Percentiles rank a stretch among this genome's conserved stretches.
Evolutionary conservation across 2,888 invertebrate species (phyloP).

Genomic region (Eupithecia abbreviata): DNA sequence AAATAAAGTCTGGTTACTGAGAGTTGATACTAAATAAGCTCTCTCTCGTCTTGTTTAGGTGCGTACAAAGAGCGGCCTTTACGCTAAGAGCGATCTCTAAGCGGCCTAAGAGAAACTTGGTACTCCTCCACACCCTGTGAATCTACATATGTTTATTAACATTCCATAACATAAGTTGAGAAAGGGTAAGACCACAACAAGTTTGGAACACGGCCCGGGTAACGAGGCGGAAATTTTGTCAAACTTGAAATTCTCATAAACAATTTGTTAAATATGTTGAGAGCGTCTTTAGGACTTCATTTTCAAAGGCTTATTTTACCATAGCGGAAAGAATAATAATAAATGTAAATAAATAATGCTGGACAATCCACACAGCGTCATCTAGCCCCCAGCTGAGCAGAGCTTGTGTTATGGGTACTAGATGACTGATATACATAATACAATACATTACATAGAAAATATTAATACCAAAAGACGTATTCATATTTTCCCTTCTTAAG

Average conservation of each 20-base stretch:
- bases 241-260: slow-evolving; percentile 23
- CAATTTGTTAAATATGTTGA: slow-evolving; percentile 9
- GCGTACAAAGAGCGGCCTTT: neutral
- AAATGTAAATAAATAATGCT: no score
- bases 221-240: slow-evolving; percentile 18
- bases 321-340: neutral
- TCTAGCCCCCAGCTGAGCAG: no score
- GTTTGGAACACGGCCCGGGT: slow-evolving; percentile 21
- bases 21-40: no score
- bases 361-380: no score
- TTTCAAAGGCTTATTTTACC: neutral
- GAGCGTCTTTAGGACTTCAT: neutral
- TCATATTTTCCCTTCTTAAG: no score
- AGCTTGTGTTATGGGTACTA: no score
- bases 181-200: slow-evolving; percentile 30
- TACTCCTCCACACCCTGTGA: slow-evolving; percentile 1
- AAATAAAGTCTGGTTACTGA: no score
- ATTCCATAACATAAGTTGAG: slow-evolving; percentile 19
- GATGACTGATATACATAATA: no score
- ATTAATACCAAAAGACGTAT: no score
- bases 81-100: neutral
- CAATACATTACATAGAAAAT: no score
- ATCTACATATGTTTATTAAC: slow-evolving; percentile 26
- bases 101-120: neutral
- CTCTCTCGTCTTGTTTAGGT: neutral